A percentile compares a stretch with the other conserved stretches of the same genome.
These are phyloP conservation scores for Ips nitidus DNA, from an alignment of 1,140 invertebrate species.

Conservation along the genomic window DNA sequence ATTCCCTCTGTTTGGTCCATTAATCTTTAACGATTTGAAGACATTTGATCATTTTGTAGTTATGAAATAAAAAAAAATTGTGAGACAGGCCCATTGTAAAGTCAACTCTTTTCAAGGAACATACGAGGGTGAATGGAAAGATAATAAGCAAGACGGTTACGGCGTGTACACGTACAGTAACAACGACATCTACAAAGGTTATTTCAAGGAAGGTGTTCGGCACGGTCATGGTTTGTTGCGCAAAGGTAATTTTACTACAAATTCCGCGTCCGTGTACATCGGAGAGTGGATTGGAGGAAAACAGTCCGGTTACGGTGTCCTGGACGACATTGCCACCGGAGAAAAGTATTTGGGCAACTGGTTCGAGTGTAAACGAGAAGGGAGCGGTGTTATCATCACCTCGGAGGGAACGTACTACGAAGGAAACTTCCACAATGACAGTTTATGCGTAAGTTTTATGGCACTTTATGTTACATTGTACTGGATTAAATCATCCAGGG, in stretches of 20 bases:
- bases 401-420: constrained; percentile 89
- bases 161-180: constrained; percentile 70
- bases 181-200: constrained; percentile 79
- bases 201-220: constrained; percentile 79
- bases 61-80: too few species aligned
- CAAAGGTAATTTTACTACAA: constrained; percentile 75
- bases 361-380: constrained; percentile 78
- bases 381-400: constrained; percentile 80
- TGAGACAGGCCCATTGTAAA: too few species aligned
- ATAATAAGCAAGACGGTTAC: constrained; percentile 79
- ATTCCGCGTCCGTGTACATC: constrained; percentile 77
- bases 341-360: constrained; percentile 89
- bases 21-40: too few species aligned
- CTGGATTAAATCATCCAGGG: constrained; percentile 52
- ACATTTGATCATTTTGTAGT: too few species aligned
- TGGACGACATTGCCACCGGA: constrained; percentile 81
- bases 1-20: too few species aligned
- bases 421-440: constrained; percentile 77
- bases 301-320: constrained; percentile 81
- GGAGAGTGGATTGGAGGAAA: constrained; percentile 79
- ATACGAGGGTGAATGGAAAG: constrained; percentile 84
- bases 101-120: constrained; percentile 52
- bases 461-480: not conserved
- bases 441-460: constrained; percentile 62
- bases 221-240: constrained; percentile 83